These are phyloP conservation scores for Cephus sareptanus DNA, from an alignment of 2,888 invertebrate species.

Conservation along the genomic window DNA sequence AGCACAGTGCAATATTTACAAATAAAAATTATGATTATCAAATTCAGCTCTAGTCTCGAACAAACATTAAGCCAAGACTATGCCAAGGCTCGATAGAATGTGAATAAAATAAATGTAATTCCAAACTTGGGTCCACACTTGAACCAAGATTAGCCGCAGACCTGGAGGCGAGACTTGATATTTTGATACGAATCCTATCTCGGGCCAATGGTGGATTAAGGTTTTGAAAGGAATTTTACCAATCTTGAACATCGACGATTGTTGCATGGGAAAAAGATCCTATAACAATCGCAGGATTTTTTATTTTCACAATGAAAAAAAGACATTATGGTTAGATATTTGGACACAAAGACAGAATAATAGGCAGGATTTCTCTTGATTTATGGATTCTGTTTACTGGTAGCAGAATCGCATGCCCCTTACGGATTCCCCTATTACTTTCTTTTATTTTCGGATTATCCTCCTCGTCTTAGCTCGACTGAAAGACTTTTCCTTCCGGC, in stretches of 20 bases:
- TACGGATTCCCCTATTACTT: constrained; percentile 22
- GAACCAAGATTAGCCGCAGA: no score
- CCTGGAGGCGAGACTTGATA: no score
- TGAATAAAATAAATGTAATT: no score
- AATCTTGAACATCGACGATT: not conserved
- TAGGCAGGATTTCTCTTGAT: constrained; percentile 4
- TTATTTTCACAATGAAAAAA: not conserved
- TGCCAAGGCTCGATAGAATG: no score
- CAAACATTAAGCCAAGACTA: no score
- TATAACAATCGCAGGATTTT: not conserved
- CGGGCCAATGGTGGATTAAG: not conserved
- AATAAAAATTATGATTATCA: no score
- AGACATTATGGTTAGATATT: not conserved
- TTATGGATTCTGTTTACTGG: constrained; percentile 37
- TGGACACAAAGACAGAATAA: not conserved
- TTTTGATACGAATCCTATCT: not conserved
- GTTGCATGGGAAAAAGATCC: not conserved
- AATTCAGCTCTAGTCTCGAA: no score
- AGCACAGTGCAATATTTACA: no score
- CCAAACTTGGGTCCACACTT: no score
- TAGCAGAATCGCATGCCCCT: constrained; percentile 26
- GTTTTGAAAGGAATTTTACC: not conserved
- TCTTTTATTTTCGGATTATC: not conserved
- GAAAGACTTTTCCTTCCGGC: not conserved
- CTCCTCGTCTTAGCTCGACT: not conserved